Evolutionary conservation across 37 sponge, comb jelly and placozoan species (phyloP).

Genomic region (Spongilla lacustris): DNA sequence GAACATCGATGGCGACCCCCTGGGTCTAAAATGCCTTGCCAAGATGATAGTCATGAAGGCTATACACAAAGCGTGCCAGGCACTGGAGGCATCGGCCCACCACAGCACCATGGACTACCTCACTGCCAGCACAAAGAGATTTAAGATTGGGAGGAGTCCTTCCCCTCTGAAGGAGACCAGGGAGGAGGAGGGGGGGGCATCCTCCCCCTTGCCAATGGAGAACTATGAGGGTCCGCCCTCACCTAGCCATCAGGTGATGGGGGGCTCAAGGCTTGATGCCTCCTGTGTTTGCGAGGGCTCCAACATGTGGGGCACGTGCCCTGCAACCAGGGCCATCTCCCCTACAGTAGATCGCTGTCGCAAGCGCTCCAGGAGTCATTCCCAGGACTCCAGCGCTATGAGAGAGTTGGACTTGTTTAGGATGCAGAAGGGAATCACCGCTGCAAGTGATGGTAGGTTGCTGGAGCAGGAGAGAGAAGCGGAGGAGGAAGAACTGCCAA

Average conservation of each 20-base stretch:
- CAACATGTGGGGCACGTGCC: not conserved
- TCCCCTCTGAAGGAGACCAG: conserved; percentile 15
- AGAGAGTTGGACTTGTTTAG: not conserved
- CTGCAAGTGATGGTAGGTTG: not conserved
- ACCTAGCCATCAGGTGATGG: not conserved
- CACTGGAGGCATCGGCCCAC: not conserved
- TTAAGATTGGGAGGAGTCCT: conserved; percentile 24
- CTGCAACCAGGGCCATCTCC: not conserved
- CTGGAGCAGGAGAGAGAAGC: too few relatives aligned
- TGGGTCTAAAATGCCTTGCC: conserved; percentile 9
- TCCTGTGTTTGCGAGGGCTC: not conserved
- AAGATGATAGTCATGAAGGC: conserved; percentile 53
- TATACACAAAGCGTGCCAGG: conserved; percentile 30
- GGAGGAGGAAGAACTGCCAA: not conserved
- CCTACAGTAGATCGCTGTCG: not conserved
- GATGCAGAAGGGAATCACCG: not conserved
- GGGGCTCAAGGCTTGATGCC: not conserved
- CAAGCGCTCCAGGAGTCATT: not conserved
- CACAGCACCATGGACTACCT: conserved; percentile 43
- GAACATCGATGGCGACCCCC: not conserved
- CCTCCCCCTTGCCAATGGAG: not conserved
- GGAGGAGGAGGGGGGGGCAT: conserved; percentile 4
- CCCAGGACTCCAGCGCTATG: not conserved
- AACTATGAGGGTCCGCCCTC: not conserved
- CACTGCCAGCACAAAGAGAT: conserved; percentile 53